Evolutionary conservation across 2,113 vertebrate genomes (phyloP), one percentile per base, ranked within the genome.

Genomic region (Spheniscus mendiculus): DNA sequence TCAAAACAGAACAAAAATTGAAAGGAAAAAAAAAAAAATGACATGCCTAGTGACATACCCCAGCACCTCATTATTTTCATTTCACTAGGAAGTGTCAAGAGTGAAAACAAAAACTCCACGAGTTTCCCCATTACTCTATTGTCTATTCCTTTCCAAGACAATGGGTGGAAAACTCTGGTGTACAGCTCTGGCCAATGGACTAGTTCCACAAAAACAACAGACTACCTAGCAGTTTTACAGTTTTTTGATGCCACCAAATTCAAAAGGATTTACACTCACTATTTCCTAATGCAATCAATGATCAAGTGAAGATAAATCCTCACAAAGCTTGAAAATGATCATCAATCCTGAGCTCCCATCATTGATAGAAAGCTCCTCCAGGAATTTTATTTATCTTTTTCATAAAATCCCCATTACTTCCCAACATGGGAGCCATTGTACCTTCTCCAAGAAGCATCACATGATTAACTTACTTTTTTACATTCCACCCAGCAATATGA

Each of bases 231-330:
- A 72, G 19, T 36, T 87, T 42, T 49, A 76, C 19, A 76, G 22
- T 74, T 82, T 45, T 78, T 45, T 34, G 40, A 62, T 26, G 50
- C 4, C 44, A 62, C 5, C 45, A 40, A 76, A 78, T 40, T 63
- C 59, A 36, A 80, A 90, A 14, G 22, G 29, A 81, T 82, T 70
- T 63, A 79, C 3, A 6, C 30, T 74, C 5, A 1, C 29, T 79
- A 34, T 16, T 71, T 92, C 36, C 22, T 34, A 73, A 84, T 22
- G 49, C 25, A 80, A 56, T 21, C 50, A 84, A 38, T 15, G 5
- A 55, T 26, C 26, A 38, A 72, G 15, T 0, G 0, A 87, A 83
- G 10, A n/a, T 4, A 82, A 89, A 70, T 15, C 22, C 47, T 40
- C 65, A 92, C 6, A 25, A 40, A 90, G 47, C 15, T 8, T 80